Base-by-base conservation (phyloP, 1,140 invertebrate species). In the Anastrepha ludens region DNA sequence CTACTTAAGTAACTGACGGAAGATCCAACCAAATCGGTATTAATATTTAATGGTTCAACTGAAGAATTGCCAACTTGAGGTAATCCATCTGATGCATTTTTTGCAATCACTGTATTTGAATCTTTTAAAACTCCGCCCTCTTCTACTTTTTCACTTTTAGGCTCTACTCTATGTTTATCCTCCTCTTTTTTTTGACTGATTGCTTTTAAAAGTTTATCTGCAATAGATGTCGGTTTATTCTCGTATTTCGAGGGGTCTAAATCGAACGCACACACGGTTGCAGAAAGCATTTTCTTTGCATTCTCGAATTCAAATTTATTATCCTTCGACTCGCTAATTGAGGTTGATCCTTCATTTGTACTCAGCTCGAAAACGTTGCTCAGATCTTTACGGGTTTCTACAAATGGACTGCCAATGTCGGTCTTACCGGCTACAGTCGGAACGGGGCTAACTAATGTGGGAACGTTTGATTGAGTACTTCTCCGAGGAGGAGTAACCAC, bases 141-240 rank as follows among this genome's bases (percentile, higher is more conserved):
- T 8, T 62, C 60, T 17, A 11, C 60, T 67, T 65, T 67, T 87
- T 89, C 47, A 64, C 90, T 93, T 64, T 88, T 92, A 20, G 91
- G 90, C 87, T 93, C 91, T 62, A 91, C 91, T 60, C 87, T 92
- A 29, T 92, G 90, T 88, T 93, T 91, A 64, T 91, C 91, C 64
- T 93, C 92, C 87, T 93, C 91, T 87, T 93, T 93, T 88, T 95
- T 90, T 93, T 95, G 90, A 93, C 94, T 90, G 2, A 93, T 91
- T 4, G 94, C 94, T 90, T 95, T 94, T 5, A 95, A 91, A 5
- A 95, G 93, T 90, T 95, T 95, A 88, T 95, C 95, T 4, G 95
- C 95, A 89, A 95, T 95, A 88, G 95, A 95, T 15, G 94, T 94
- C 39, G 91, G 89, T 67, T 92, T 93, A 44, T 92, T 92, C 65